Evolutionary conservation across 2,113 vertebrate species (phyloP), one percentile per base, ranked within the genome.

Genomic region (Prietella phreatophila): DNA sequence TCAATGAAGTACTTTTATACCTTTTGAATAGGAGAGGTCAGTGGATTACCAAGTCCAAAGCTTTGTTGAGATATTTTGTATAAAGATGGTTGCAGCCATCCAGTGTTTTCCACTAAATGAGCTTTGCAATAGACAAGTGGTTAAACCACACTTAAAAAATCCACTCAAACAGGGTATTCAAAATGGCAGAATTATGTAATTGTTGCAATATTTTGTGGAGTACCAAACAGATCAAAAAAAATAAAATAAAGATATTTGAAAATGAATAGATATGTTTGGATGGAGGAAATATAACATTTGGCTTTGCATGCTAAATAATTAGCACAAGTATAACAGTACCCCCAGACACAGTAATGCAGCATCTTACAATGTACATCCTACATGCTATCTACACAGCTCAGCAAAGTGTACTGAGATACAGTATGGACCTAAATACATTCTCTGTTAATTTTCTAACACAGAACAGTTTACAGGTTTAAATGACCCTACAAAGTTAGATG

Each of bases 1-100:
- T 91, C 90, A 90, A 20, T 50, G 56, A 50, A 27, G 56, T 14
- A 71, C 73, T 67, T 69, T 86, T 55, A 94, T 91, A n/a, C 83
- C 91, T 87, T 92, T 90, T 93, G 91, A 94, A 88, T 42, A 61
- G 61, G 63, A 90, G 91, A 91, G 92, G 92, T 94, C 92, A 93
- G 88, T 88, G 87, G 91, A 89, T 94, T 89, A 47, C 83, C 33
- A 19, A 69, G 20, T 90, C 69, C 84, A 22, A 47, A 22, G 39
- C 71, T 25, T 75, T 42, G 39, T 25, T 25, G 71, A 75, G 71
- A 75, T 75, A 15, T 11, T 42, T 25, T 13, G 20, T 22, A 75
- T 9, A 22, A 75, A 42, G 33, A 75, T 4, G 27, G 7, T 20
- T 75, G 36, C 25, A 89, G 91, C 89, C 89, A 90, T 92, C 88